Evolutionary conservation across 53 echinoderm and acorn worm species (phyloP), one percentile per base, ranked within the genome.

Genomic region (Apostichopus leukothele): DNA sequence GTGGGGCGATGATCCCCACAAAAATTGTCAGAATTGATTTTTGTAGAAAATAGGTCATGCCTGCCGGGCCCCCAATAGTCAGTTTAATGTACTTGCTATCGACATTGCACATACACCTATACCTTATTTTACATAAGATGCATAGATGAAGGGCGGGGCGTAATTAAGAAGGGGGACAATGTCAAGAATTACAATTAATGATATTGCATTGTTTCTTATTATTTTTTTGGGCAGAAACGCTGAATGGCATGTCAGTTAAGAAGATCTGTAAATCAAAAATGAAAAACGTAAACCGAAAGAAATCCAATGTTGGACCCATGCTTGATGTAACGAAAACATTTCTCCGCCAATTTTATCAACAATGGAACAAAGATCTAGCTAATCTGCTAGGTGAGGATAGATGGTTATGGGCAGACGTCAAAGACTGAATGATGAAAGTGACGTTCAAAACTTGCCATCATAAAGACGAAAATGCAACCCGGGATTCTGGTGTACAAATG

Each of bases 361-460:
- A 57, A 25, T 87, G 88, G 88, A 87, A 87, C 75, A 11, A 55
- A 53, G 88, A 87, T 18, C 88, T 74, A 51, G 88, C 88, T 6
- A 11, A 53, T 18, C 60, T 87, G 39, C 75, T 87, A 14, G 74
- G 52, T 3, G 88, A 87, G 7, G 55, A 75, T 5, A 87, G 75
- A 25, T 87, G 75, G 88, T 54, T 75, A 22, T 87, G 88, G 88
- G 4, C 71, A 10, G 75, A 87, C 75, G 88, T 22, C 51, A 87
- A 73, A 18, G 87, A 74, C 54, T 74, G 54, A 74, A 53, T 1
- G n/a, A 39, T 86, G 71, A 73, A 68, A 59, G 55, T 11, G 55
- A 55, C 55, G 25, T 8, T 57, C 7, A 7, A 57, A 57, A 57
- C 8, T 57, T 57, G 57, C 8, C 10, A 10, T 7, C 8, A 7